Evolutionary conservation across 2,888 invertebrate genomes (phyloP).

Genomic region (Sminthurinus aureus): DNA sequence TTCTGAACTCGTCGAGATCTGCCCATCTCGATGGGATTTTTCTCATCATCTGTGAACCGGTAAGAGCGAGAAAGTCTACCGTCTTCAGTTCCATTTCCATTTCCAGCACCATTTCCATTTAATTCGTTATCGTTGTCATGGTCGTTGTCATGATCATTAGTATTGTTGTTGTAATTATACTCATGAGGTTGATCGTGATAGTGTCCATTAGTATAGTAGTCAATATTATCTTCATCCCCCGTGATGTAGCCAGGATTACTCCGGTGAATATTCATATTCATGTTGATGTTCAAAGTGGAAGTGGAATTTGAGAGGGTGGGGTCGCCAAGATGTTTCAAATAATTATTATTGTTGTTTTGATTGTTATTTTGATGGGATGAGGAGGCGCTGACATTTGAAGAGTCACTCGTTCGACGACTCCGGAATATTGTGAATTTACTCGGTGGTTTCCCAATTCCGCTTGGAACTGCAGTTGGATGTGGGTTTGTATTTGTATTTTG

Average conservation of each 20-base stretch:
- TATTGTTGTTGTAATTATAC: not conserved
- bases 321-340: not conserved
- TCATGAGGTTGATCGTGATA: too few species aligned
- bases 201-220: too few species aligned
- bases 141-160: not conserved
- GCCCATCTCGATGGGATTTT: not conserved
- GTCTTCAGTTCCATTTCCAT: not conserved
- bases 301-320: too few species aligned
- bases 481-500: not conserved
- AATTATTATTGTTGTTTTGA: not conserved
- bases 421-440: constrained; percentile 22
- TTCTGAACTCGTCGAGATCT: constrained; percentile 1
- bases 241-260: too few species aligned
- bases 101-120: not conserved
- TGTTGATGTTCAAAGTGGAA: not conserved
- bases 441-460: too few species aligned
- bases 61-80: too few species aligned
- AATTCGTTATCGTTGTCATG: not conserved
- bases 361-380: not conserved
- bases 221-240: too few species aligned
- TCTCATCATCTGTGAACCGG: not conserved
- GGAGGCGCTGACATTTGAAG: not conserved
- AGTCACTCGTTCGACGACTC: constrained; percentile 8
- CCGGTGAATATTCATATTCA: not conserved
- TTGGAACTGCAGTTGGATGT: not conserved